Evolutionary conservation across 2,797 vertebrate species (phyloP), one percentile per base, ranked within the genome.

Genomic region (Coranthus polyacanthus): DNA sequence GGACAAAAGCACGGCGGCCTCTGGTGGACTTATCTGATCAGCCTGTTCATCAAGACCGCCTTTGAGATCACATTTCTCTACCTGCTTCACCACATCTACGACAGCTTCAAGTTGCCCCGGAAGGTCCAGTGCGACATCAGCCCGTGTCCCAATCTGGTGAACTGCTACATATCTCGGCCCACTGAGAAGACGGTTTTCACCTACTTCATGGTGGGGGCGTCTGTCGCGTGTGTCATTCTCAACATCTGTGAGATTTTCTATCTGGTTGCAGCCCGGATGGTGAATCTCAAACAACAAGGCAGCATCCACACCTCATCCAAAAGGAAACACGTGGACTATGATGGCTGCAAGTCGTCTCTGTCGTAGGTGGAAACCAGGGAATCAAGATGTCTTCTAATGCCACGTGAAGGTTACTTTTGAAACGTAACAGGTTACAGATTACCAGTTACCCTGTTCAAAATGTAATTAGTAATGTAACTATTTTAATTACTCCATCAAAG

Each of bases 181-280:
- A 98, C 96, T 0, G 96, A 98, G 90, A 98, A 98, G 75, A 96
- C 92, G 5, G 37, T 98, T 62, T 98, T 98, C 88, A 96, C 95
- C 20, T 98, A 97, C 84, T 97, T 98, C 83, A 98, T 98, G 97
- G 96, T 98, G 0, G 96, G 93, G 0, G 95, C 96, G 0, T 98
- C 97, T 0, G 90, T 94, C 1, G 15, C 94, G 61, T 98, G 97
- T 75, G 94, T 97, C 0, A 41, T 97, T 58, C 94, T 98, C 54
- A 98, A 95, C 0, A 65, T 97, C 78, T 94, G 94, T 24, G 96
- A 98, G 92, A 94, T 98, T 79, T 92, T 95, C 82, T 98, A 98
- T 88, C 93, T 98, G 83, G 91, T 97, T 46, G 91, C 85, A 64
- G 88, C 92, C 81, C 78, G 95, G 13, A 1, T 88, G n/a, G 16